These are phyloP conservation scores for Spisula subtruncata DNA, from an alignment of 2,888 invertebrate genomes.

Conservation along the genomic window DNA sequence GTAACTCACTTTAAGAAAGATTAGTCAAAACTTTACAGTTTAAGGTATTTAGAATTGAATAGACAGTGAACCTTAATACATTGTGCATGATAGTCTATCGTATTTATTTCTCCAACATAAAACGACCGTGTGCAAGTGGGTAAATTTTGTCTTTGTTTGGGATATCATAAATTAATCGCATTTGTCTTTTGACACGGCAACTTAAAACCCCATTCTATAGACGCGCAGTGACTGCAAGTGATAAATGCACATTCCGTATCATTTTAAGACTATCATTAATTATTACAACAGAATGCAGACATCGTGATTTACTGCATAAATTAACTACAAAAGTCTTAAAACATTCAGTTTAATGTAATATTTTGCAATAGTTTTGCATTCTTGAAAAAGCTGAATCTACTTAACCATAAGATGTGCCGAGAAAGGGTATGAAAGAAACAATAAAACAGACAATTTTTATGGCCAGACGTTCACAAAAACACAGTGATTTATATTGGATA, in stretches of 20 bases:
- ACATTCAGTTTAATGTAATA: background rate
- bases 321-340: background rate
- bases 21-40: background rate
- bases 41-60: background rate
- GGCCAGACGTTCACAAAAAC: background rate
- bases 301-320: constrained; percentile 6
- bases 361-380: background rate
- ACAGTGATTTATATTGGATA: background rate
- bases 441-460: background rate
- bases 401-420: background rate
- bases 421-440: background rate
- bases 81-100: background rate
- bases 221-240: background rate
- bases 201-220: constrained; percentile 9
- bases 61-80: background rate
- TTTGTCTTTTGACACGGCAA: constrained; percentile 10
- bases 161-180: background rate
- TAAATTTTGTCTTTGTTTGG: background rate
- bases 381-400: background rate
- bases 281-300: constrained; percentile 9
- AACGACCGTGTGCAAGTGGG: background rate
- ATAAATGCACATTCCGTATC: constrained; percentile 18
- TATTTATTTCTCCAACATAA: background rate
- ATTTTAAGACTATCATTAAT: constrained; percentile 8
- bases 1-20: no score